Conservation (phyloP, 2,888 invertebrate genomes). For the Lasioglossum calceatum region DNA sequence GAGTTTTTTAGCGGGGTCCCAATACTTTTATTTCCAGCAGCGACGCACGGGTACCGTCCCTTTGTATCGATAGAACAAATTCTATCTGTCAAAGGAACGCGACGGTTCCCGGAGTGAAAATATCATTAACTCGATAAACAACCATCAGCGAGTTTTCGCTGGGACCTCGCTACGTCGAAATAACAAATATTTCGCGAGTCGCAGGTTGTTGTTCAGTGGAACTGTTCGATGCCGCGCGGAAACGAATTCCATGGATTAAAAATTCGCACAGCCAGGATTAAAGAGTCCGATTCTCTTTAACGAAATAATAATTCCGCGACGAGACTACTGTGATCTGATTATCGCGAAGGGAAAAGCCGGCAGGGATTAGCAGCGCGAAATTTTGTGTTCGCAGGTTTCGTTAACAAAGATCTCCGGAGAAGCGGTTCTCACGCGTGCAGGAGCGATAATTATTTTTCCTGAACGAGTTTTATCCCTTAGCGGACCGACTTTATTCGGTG, state of each 20-base stretch:
- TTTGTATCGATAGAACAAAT: background rate
- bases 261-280: background rate
- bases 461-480: conserved; percentile 25
- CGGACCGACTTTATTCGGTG: background rate
- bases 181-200: background rate
- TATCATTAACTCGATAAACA: background rate
- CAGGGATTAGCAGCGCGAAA: background rate
- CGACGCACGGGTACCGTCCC: background rate
- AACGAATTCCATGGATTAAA: background rate
- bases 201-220: background rate
- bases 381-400: background rate
- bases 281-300: background rate
- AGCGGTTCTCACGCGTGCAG: background rate
- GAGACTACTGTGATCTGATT: background rate
- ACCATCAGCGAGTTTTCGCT: background rate
- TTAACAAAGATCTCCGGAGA: background rate
- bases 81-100: background rate
- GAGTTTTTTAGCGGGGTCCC: background rate
- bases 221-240: background rate
- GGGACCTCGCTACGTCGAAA: background rate
- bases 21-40: background rate
- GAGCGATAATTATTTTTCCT: conserved; percentile 6
- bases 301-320: background rate
- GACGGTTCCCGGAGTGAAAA: background rate
- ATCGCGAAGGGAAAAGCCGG: background rate